Base-by-base conservation (phyloP, 2,888 invertebrate species). In the Parnassius smintheus region DNA sequence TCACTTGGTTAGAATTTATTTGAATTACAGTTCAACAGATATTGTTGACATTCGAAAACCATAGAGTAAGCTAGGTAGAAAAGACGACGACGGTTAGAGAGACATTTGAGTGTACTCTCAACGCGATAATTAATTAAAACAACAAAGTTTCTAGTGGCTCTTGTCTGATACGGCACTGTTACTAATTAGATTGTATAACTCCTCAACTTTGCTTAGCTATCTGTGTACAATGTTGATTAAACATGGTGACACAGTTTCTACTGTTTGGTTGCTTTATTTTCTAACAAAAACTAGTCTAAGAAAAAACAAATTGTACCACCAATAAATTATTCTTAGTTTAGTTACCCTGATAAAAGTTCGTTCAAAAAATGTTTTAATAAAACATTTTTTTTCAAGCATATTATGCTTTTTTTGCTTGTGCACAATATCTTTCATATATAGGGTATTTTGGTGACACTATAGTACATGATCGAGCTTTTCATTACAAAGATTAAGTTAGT, bases 91-190 rank as follows among this genome's bases (percentile, higher is more conserved):
- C 18, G 18, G 18, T 18, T 18, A 18, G 18, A 18, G 18, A 58
- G 75, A 75, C 69, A 68, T 68, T 70, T 69, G 75, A 73, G 71
- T 73, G 74, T 77, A 72, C 73, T 72, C 69, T 69, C 70, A 72
- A 66, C 67, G 72, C 71, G 68, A 75, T 78, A 77, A 81, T 82
- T 85, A 84, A 85, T 83, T 81, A 83, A 81, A 81, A 78, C 80
- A 76, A 80, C 81, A 78, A 83, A 84, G 79, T 83, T 82, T 75
- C 69, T 67, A 78, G 72, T 72, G 73, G 76, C 73, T 76, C 70
- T 70, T 71, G 48, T 48, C 74, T 67, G 67, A 76, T 74, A 73
- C 75, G 72, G 62, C 67, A 66, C 69, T 59, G 68, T 64, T 42
- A 62, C 66, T 79, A 77, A 80, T 80, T 75, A 74, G 72, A 74